Conservation (phyloP, 1,140 invertebrate species). For the Conopomorpha cramerella region DNA sequence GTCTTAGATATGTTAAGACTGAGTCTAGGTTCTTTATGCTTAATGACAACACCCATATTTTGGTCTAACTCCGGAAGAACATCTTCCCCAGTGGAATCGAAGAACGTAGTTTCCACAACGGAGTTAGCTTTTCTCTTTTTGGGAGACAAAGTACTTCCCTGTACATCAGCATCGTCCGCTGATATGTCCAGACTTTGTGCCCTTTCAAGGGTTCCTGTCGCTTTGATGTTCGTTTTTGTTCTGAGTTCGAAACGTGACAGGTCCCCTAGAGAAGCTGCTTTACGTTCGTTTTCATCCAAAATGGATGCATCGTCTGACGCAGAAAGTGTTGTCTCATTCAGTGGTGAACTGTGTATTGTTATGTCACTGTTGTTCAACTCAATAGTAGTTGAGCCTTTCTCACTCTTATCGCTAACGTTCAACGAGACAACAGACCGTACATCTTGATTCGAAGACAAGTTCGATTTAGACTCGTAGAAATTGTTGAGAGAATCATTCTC, state of each 20-base stretch:
- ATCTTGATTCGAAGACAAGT: slow-evolving; percentile 52
- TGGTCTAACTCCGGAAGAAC: slow-evolving; percentile 36
- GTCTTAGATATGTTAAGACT: slow-evolving; percentile 60
- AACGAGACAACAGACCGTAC: slow-evolving; percentile 48
- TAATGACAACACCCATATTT: slow-evolving; percentile 33
- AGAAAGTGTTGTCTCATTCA: slow-evolving; percentile 53
- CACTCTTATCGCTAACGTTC: slow-evolving; percentile 51
- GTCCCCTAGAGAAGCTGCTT: slow-evolving; percentile 81
- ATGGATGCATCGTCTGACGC: slow-evolving; percentile 54
- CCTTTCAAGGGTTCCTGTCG: slow-evolving; percentile 69
- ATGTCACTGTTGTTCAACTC: slow-evolving; percentile 75
- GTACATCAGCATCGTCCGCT: slow-evolving; percentile 59
- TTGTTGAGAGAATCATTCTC: slow-evolving; percentile 58
- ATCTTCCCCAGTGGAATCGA: slow-evolving; percentile 37
- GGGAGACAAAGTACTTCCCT: slow-evolving; percentile 62
- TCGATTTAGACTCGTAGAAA: slow-evolving; percentile 55
- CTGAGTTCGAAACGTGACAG: slow-evolving; percentile 72
- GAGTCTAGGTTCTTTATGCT: slow-evolving; percentile 67
- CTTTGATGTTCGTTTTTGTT: slow-evolving; percentile 50
- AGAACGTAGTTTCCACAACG: slow-evolving; percentile 53
- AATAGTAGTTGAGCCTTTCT: slow-evolving; percentile 60
- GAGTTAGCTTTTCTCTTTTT: slow-evolving; percentile 71
- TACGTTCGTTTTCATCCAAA: slow-evolving; percentile 69
- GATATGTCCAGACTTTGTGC: slow-evolving; percentile 82
- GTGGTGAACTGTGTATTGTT: slow-evolving; percentile 72